Conservation (phyloP, 2,888 invertebrate genomes). For the Sminthurinus aureus region DNA sequence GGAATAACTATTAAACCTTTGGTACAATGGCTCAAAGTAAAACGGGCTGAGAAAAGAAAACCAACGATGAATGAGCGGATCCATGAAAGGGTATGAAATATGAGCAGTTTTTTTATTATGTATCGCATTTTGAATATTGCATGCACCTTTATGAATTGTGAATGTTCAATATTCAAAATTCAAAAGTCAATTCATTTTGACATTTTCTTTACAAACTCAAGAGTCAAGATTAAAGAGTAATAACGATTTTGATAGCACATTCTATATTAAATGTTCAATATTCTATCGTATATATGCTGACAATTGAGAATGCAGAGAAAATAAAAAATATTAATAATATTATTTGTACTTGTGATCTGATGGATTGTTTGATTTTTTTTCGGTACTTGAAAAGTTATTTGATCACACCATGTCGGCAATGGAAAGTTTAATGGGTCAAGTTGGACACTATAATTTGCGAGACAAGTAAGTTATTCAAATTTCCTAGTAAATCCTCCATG, state of each 20-base stretch:
- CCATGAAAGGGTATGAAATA: conserved; percentile 74
- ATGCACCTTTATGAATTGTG: not conserved
- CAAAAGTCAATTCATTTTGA: not conserved
- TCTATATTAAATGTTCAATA: too few species aligned
- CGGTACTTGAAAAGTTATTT: conserved; percentile 71
- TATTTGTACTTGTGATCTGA: not conserved
- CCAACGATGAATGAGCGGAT: conserved; percentile 97
- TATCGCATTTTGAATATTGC: not conserved
- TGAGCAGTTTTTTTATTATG: too few species aligned
- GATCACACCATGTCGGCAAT: conserved; percentile 97
- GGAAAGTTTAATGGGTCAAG: conserved; percentile 94
- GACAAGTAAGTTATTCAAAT: conserved; percentile 71
- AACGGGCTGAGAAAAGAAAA: conserved; percentile 85
- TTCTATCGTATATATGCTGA: too few species aligned
- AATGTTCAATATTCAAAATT: conserved; percentile 3
- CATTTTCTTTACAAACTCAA: too few species aligned
- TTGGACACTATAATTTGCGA: conserved; percentile 91
- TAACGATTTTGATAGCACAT: too few species aligned
- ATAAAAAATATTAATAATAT: too few species aligned
- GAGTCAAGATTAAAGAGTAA: not conserved
- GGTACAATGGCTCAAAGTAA: conserved; percentile 92
- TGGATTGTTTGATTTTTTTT: not conserved
- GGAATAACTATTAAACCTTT: conserved; percentile 99
- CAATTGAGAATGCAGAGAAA: not conserved
- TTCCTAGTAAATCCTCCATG: too few species aligned